Conservation (phyloP, 92 coral and sea anemone species). For the Parazoanthus atlanticus region DNA sequence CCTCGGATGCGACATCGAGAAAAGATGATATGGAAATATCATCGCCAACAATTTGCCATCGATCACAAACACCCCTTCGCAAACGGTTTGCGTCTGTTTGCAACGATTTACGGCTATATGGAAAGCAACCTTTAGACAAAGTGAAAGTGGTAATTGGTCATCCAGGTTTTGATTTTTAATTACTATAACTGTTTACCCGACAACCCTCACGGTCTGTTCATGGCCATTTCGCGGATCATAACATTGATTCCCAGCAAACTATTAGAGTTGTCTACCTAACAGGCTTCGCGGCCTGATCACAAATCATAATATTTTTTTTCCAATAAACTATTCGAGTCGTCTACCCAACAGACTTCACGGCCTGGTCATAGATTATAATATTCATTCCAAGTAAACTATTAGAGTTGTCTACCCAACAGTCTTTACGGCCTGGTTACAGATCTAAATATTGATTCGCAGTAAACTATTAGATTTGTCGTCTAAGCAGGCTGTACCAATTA, state of each 20-base stretch:
- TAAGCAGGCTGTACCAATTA: constrained; percentile 73
- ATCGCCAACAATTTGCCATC: too few species aligned
- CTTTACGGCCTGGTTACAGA: constrained; percentile 35
- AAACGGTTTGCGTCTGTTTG: too few species aligned
- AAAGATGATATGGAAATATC: too few species aligned
- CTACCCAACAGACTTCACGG: constrained; percentile 48
- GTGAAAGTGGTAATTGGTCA: too few species aligned
- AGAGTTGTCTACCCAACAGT: constrained; percentile 38
- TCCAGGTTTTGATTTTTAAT: too few species aligned
- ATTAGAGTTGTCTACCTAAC: neutral
- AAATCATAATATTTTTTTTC: neutral
- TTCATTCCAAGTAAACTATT: neutral
- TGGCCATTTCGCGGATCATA: neutral
- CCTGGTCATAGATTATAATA: neutral
- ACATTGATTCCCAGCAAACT: neutral
- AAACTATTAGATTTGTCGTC: neutral
- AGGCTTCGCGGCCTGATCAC: constrained; percentile 78
- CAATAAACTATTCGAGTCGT: neutral
- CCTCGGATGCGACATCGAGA: too few species aligned
- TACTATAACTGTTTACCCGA: neutral
- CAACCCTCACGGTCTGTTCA: too few species aligned
- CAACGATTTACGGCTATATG: too few species aligned
- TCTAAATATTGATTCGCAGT: too few species aligned
- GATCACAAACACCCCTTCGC: too few species aligned
- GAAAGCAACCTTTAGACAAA: too few species aligned